phyloP scores from a whole-genome alignment of 2,113 vertebrate species.

The Tenebrosternarchus preto region DNA sequence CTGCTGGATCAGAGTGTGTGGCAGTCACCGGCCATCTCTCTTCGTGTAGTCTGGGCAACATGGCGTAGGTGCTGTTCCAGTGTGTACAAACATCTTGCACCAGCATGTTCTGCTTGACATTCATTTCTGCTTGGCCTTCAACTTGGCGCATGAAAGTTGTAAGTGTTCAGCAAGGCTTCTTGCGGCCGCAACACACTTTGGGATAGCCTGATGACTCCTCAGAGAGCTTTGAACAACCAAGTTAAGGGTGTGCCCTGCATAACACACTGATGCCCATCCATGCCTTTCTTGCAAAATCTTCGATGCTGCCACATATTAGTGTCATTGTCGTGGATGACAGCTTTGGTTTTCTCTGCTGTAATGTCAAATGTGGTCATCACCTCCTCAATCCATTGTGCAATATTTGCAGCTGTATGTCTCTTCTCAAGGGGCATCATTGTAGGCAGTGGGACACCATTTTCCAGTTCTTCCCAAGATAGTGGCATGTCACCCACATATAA shows the following conservation, averaged over 20 bases:
- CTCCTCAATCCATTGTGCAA: neutral
- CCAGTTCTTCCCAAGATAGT: neutral
- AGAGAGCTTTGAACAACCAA: conserved; percentile 42
- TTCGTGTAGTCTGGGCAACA: too few species aligned
- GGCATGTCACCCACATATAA: too few species aligned
- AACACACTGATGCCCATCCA: too few species aligned
- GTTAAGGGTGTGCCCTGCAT: conserved; percentile 50
- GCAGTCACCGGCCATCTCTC: conserved; percentile 39
- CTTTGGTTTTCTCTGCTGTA: neutral
- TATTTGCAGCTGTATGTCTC: too few species aligned
- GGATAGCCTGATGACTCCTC: conserved; percentile 27
- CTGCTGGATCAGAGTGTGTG: conserved; percentile 26
- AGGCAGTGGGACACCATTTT: neutral
- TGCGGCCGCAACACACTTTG: conserved; percentile 22
- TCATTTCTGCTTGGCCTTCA: conserved; percentile 51
- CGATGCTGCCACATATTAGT: too few species aligned
- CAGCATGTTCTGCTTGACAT: conserved; percentile 20
- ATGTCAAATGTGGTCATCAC: neutral
- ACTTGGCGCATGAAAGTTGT: conserved; percentile 46
- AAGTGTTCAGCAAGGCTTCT: conserved; percentile 49
- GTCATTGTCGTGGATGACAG: neutral
- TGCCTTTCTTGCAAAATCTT: too few species aligned
- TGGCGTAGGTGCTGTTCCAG: too few species aligned
- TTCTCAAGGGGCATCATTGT: neutral
- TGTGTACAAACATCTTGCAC: conserved; percentile 35